Evolutionary conservation across 2,888 invertebrate species (phyloP).

Genomic region (Drosophila putrida): DNA sequence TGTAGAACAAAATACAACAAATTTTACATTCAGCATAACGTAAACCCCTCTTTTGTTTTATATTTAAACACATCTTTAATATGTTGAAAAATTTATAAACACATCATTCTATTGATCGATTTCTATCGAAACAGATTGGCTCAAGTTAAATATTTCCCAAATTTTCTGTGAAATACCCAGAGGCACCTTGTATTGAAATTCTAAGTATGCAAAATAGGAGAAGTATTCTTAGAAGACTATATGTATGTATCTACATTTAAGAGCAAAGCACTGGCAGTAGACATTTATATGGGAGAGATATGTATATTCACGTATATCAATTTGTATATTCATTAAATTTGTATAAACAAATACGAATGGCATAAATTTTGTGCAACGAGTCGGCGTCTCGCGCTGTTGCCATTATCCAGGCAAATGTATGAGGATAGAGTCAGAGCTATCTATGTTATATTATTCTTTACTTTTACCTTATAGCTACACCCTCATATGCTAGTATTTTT

Average conservation of each 20-base stretch:
- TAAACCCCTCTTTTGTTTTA: too few relatives aligned
- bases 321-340: conserved; percentile 84
- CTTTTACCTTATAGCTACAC: conserved; percentile 35
- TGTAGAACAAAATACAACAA: too few relatives aligned
- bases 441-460: conserved; percentile 64
- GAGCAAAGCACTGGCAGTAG: background rate
- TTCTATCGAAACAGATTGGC: background rate
- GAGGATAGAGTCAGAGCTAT: conserved; percentile 13
- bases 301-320: conserved; percentile 38
- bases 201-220: conserved; percentile 18
- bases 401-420: conserved; percentile 48
- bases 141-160: conserved; percentile 10
- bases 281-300: background rate
- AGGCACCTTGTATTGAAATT: conserved; percentile 23
- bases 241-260: background rate
- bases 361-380: conserved; percentile 75
- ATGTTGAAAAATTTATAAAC: background rate
- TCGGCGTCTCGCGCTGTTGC: conserved; percentile 40
- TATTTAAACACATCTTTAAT: background rate
- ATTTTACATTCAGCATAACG: too few relatives aligned
- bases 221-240: conserved; percentile 6
- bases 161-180: conserved; percentile 30
- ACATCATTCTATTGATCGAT: background rate
- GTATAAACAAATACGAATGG: conserved; percentile 83
- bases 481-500: conserved; percentile 4